Percentiles rank a stretch among this genome's conserved stretches.
phyloP scores from a whole-genome alignment of 2,888 invertebrate species.

The Apoda limacodes region DNA sequence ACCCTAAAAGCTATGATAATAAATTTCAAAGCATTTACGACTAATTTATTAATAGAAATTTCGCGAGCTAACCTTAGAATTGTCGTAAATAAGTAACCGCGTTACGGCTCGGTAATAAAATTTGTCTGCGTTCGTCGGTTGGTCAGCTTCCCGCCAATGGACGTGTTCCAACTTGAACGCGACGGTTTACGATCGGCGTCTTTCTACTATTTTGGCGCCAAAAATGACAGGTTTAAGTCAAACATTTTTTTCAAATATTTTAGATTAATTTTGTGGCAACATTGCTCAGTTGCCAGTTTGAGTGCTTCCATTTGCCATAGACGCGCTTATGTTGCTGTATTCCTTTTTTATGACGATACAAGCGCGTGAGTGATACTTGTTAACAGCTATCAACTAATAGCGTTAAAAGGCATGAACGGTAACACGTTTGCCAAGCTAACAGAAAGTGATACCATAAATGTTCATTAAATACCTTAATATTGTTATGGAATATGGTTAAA shows the following conservation, averaged over 20 bases:
- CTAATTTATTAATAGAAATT: conserved; percentile 69
- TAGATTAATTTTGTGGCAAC: conserved; percentile 7
- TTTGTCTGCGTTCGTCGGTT: conserved; percentile 50
- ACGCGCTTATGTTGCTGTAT: too few species aligned
- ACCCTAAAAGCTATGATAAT: conserved; percentile 52
- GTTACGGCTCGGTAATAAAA: conserved; percentile 52
- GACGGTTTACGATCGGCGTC: conserved; percentile 63
- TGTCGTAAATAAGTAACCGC: conserved; percentile 63
- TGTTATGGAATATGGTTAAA: too few species aligned
- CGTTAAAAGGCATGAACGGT: too few species aligned
- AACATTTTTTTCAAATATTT: conserved; percentile 25
- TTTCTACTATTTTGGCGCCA: conserved; percentile 66
- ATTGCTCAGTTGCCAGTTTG: too few species aligned
- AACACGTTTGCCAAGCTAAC: too few species aligned
- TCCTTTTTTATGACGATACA: too few species aligned
- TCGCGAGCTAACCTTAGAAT: conserved; percentile 61
- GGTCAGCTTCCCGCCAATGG: conserved; percentile 53
- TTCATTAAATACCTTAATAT: too few species aligned
- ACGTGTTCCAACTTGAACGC: conserved; percentile 58
- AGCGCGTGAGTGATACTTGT: too few species aligned
- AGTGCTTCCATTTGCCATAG: too few species aligned
- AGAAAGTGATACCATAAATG: too few species aligned
- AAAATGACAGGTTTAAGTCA: conserved; percentile 51
- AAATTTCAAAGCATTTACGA: conserved; percentile 60
- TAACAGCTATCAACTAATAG: too few species aligned